A percentile compares a stretch with the other conserved stretches of the same genome.
Conservation (phyloP, 2,888 invertebrate species). For the Callimorpha dominula region DNA sequence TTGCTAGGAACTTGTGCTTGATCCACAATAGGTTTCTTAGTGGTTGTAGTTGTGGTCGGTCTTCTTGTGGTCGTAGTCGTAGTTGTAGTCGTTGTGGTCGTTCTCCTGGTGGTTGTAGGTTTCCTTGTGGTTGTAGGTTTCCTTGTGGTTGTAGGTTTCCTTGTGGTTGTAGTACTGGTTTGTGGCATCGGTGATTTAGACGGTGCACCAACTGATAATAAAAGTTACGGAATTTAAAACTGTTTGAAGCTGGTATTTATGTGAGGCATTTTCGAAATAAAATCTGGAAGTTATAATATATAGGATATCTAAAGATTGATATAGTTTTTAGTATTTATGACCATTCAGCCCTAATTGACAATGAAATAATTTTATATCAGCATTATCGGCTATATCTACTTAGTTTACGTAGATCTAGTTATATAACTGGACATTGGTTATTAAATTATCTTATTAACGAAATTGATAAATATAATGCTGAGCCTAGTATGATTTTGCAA, state of each 20-base stretch:
- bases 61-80: conserved; percentile 47
- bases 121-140: conserved; percentile 52
- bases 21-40: conserved; percentile 60
- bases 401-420: background rate
- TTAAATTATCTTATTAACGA: background rate
- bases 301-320: background rate
- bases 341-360: background rate
- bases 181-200: conserved; percentile 64
- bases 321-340: background rate
- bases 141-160: conserved; percentile 50
- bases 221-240: background rate
- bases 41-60: conserved; percentile 54
- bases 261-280: too few species aligned
- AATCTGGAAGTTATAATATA: too few species aligned
- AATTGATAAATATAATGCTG: background rate
- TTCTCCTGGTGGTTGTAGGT: conserved; percentile 19
- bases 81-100: conserved; percentile 41
- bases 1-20: conserved; percentile 66
- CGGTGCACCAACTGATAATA: conserved; percentile 57
- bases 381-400: background rate
- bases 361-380: too few species aligned
- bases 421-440: background rate
- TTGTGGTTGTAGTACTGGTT: conserved; percentile 50
- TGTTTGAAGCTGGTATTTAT: too few species aligned
- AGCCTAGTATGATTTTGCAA: background rate